Conservation (phyloP, 2,797 vertebrate genomes). For the Oreochromis grahami region DNA sequence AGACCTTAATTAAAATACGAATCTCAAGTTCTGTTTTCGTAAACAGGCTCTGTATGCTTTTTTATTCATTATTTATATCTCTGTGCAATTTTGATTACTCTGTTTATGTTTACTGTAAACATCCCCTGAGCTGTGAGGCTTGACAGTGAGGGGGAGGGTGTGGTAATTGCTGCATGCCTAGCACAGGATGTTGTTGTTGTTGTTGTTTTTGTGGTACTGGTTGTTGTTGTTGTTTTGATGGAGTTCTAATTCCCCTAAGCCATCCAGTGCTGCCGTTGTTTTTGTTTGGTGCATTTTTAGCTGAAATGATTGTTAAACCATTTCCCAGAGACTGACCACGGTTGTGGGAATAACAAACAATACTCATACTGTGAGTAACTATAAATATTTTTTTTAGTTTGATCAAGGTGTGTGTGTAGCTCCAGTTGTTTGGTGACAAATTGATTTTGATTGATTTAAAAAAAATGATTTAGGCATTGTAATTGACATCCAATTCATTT, state of each 20-base stretch:
- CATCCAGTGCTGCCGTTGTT: constrained; percentile 35
- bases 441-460: not conserved
- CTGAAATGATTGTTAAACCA: not conserved
- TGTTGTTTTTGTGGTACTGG: constrained; percentile 53
- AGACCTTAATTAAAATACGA: constrained; percentile 85
- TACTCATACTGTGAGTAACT: not conserved
- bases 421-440: not conserved
- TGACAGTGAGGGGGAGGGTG: constrained; percentile 55
- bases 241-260: constrained; percentile 52
- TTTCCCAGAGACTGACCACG: constrained; percentile 5
- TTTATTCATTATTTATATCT: constrained; percentile 80
- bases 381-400: not conserved
- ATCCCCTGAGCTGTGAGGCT: constrained; percentile 66
- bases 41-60: constrained; percentile 76
- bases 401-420: not conserved
- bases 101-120: constrained; percentile 84
- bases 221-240: constrained; percentile 63
- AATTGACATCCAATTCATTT: not conserved
- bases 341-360: constrained; percentile 12
- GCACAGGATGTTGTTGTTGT: constrained; percentile 63
- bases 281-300: constrained; percentile 50
- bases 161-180: constrained; percentile 63
- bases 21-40: constrained; percentile 77
- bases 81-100: constrained; percentile 79
- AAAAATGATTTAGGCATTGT: not conserved